Evolutionary conservation across 2,113 vertebrate species (phyloP).

Genomic region (Hypocryptadius cinnamomeus): DNA sequence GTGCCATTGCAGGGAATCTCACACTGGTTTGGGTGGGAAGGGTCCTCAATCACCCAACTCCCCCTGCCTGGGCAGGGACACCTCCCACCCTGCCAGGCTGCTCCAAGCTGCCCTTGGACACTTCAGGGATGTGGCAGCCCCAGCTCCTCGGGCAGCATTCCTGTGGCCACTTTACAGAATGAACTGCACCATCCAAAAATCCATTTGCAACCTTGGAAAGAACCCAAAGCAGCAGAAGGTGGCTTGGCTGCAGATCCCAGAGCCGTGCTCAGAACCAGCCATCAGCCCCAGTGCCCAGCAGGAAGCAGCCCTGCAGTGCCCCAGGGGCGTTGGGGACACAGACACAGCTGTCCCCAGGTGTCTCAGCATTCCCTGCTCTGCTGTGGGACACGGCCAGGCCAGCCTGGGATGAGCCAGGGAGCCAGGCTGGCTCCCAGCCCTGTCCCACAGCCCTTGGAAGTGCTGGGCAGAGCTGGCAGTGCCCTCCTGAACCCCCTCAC

Average conservation of each 20-base stretch:
- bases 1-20: not conserved
- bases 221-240: not conserved
- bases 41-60: not conserved
- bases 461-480: not conserved
- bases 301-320: not conserved
- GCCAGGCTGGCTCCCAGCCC: not conserved
- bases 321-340: not conserved
- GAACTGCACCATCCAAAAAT: not conserved
- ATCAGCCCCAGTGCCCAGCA: not conserved
- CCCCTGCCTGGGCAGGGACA: not conserved
- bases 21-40: not conserved
- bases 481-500: not conserved
- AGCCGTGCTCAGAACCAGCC: not conserved
- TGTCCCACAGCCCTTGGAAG: not conserved
- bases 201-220: not conserved
- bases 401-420: not conserved
- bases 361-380: not conserved
- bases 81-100: not conserved
- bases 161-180: rapidly evolving
- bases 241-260: not conserved
- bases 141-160: not conserved
- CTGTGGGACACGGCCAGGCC: not conserved
- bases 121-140: not conserved
- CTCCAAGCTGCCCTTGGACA: not conserved
- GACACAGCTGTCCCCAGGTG: not conserved